These are phyloP conservation scores for Sus cebifrons DNA, from an alignment of 2,797 vertebrate genomes.

Conservation along the genomic window DNA sequence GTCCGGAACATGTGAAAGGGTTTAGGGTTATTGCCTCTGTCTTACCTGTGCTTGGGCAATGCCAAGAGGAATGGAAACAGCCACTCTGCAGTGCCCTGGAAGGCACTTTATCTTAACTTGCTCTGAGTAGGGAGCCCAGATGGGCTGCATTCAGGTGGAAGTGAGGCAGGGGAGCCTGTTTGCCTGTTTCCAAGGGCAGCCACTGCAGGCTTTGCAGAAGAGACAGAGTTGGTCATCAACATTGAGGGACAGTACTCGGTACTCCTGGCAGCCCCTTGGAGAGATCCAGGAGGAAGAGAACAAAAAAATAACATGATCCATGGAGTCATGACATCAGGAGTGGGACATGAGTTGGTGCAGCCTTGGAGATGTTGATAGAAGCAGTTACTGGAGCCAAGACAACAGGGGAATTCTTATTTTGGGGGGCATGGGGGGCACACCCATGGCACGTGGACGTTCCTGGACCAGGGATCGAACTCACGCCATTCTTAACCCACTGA, in stretches of 20 bases:
- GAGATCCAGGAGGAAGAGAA: not conserved
- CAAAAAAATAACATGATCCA: not conserved
- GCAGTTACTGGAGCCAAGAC: not conserved
- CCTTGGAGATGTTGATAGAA: not conserved
- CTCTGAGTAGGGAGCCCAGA: not conserved
- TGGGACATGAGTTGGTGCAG: not conserved
- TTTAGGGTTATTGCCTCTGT: not conserved
- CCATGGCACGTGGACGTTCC: too few relatives aligned
- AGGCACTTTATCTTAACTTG: not conserved
- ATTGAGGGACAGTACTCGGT: not conserved
- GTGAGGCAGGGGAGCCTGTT: too few relatives aligned
- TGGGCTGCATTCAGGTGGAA: not conserved
- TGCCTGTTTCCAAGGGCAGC: not conserved
- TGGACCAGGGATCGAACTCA: too few relatives aligned
- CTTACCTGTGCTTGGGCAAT: not conserved
- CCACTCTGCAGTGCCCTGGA: fast-evolving
- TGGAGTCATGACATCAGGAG: not conserved
- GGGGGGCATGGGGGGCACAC: too few relatives aligned
- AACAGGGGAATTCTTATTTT: too few relatives aligned
- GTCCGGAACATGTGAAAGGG: not conserved
- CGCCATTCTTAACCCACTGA: too few relatives aligned
- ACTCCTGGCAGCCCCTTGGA: not conserved
- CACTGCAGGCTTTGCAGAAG: not conserved
- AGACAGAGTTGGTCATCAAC: not conserved
- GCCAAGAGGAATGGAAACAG: too few relatives aligned